Conservation (phyloP, 2,797 vertebrate genomes). For the Pangasius sanitwongsei region DNA sequence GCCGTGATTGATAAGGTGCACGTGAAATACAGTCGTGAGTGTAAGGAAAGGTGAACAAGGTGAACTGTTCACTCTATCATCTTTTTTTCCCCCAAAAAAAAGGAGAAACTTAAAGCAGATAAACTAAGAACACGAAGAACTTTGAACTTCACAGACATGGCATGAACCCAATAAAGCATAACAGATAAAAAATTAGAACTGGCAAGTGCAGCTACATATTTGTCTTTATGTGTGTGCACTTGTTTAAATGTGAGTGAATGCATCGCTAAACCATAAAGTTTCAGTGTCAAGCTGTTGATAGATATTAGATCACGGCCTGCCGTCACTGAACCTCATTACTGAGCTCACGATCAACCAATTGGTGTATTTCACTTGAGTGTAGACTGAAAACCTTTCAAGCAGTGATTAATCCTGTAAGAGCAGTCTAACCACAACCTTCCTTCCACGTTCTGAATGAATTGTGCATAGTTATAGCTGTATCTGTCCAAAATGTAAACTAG, state of each 20-base stretch:
- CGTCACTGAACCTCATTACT: neutral
- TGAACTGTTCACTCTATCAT: neutral
- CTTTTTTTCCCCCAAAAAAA: neutral
- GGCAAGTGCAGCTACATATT: no score
- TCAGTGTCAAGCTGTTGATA: neutral
- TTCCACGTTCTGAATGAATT: neutral
- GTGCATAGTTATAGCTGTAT: neutral
- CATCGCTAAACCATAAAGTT: neutral
- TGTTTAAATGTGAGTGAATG: neutral
- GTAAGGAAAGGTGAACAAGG: neutral
- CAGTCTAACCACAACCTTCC: neutral
- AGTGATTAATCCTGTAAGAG: neutral
- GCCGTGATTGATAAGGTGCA: neutral
- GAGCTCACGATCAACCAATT: no score
- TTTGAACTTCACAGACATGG: no score
- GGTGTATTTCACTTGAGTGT: neutral
- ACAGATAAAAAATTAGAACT: no score
- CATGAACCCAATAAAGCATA: no score
- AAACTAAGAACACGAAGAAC: no score
- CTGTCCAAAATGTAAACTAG: slow-evolving; percentile 8
- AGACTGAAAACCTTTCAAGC: neutral
- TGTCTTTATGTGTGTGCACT: no score
- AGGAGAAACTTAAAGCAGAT: no score
- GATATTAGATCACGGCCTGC: neutral
- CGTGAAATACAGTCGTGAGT: neutral